Evolutionary conservation across 2,888 invertebrate genomes (phyloP).

Genomic region (Steromphala cineraria): DNA sequence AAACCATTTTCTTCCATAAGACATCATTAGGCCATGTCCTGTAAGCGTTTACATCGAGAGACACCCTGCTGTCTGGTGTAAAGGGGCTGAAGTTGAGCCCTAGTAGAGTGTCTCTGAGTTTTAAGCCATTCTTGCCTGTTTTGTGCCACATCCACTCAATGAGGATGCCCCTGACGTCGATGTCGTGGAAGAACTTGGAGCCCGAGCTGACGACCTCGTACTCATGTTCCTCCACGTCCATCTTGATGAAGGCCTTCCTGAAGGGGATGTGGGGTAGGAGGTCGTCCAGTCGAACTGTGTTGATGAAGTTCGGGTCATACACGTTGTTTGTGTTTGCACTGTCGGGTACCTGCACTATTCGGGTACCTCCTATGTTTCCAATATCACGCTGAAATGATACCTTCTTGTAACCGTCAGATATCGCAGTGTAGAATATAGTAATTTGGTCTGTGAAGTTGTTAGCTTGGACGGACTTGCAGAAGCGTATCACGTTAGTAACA

Average conservation of each 20-base stretch:
- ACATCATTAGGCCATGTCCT: conserved; percentile 9
- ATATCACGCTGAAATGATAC: neutral
- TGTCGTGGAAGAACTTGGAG: neutral
- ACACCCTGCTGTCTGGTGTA: neutral
- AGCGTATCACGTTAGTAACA: neutral
- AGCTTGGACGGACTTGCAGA: conserved; percentile 2
- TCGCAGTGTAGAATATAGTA: conserved; percentile 1
- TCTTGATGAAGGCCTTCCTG: conserved; percentile 9
- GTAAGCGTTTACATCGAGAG: neutral
- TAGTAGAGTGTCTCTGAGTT: neutral
- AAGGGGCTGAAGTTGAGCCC: neutral
- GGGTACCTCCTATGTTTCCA: neutral
- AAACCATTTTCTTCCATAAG: neutral
- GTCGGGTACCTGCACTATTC: neutral
- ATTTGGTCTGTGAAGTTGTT: neutral
- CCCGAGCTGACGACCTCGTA: neutral
- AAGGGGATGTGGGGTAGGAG: neutral
- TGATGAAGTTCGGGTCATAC: neutral
- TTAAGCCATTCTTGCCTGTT: neutral
- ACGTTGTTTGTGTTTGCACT: neutral
- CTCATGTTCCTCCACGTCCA: conserved; percentile 10
- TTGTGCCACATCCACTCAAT: conserved; percentile 9
- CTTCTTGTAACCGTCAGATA: neutral
- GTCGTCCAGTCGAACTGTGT: conserved; percentile 3
- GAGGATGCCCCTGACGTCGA: neutral